These are phyloP conservation scores for Drosophila mercatorum DNA, from an alignment of 2,888 invertebrate species.

Conservation along the genomic window DNA sequence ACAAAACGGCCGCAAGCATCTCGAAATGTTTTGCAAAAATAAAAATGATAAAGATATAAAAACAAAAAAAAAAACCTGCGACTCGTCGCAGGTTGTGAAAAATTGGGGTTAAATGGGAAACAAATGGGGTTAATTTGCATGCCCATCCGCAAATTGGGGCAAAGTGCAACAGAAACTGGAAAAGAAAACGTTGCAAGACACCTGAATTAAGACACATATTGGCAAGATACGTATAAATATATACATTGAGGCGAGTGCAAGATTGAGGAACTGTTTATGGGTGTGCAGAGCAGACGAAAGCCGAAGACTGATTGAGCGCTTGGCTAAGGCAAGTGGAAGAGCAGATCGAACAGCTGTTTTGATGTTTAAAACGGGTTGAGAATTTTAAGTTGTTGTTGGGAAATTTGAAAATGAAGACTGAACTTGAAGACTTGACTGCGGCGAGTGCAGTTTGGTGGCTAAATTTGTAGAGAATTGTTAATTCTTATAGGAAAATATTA, in stretches of 20 bases:
- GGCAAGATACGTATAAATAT: neutral
- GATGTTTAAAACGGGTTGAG: neutral
- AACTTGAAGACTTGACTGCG: neutral
- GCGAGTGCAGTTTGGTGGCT: too few relatives aligned
- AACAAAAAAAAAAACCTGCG: slow-evolving; percentile 21
- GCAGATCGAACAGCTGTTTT: neutral
- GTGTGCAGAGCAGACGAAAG: neutral
- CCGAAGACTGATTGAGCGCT: neutral
- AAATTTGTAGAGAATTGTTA: too few relatives aligned
- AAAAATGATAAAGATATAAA: slow-evolving; percentile 15
- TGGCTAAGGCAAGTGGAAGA: too few relatives aligned
- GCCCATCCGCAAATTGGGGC: slow-evolving; percentile 37
- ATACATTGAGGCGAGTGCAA: neutral
- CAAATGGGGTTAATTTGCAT: slow-evolving; percentile 65
- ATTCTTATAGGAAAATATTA: neutral
- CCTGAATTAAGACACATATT: slow-evolving; percentile 4
- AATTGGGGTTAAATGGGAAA: slow-evolving; percentile 63
- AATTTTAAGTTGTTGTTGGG: neutral
- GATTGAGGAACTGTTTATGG: neutral
- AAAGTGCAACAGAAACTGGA: slow-evolving; percentile 48
- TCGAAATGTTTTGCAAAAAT: slow-evolving; percentile 51
- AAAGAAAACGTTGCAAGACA: slow-evolving; percentile 11
- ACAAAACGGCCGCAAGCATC: slow-evolving; percentile 40
- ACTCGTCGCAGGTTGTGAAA: slow-evolving; percentile 40
- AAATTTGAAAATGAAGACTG: neutral